Percentiles rank a stretch among this genome's conserved stretches.
These are phyloP conservation scores for Catharus minimus DNA, from an alignment of 2,113 vertebrate genomes.

Conservation along the genomic window DNA sequence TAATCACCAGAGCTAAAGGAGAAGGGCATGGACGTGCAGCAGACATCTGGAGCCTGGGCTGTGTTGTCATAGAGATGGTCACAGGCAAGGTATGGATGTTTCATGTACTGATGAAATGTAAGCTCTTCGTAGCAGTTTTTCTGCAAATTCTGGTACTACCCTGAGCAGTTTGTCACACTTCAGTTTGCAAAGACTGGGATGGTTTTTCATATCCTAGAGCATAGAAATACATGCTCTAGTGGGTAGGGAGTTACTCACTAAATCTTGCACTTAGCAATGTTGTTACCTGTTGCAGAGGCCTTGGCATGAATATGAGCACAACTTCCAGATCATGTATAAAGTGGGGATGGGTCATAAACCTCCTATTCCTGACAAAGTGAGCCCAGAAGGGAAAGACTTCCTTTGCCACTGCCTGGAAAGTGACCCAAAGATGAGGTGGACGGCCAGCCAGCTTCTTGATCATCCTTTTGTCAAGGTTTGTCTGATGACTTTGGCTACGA, in stretches of 20 bases:
- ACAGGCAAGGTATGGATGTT: conserved; percentile 90
- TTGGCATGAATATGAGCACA: conserved; percentile 99
- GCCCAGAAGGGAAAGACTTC: conserved; percentile 96
- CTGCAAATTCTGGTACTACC: not conserved
- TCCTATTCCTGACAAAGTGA: conserved; percentile 93
- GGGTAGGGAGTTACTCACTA: not conserved
- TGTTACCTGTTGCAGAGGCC: conserved; percentile 81
- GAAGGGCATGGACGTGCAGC: conserved; percentile 96
- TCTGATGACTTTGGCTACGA: not conserved
- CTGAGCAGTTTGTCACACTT: not conserved
- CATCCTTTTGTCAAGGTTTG: conserved; percentile 97
- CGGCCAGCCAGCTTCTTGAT: conserved; percentile 95
- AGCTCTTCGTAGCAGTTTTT: not conserved
- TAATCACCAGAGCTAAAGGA: conserved; percentile 96
- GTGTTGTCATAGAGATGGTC: conserved; percentile 98
- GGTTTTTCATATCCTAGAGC: not conserved
- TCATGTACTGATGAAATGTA: not conserved
- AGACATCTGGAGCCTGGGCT: conserved; percentile 98
- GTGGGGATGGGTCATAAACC: conserved; percentile 99
- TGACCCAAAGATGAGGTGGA: conserved; percentile 94
- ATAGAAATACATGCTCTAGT: not conserved
- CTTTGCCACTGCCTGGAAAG: conserved; percentile 95
- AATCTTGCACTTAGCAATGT: not conserved
- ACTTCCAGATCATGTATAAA: conserved; percentile 99
- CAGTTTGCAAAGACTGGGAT: not conserved